Conservation (phyloP, 2,888 invertebrate genomes). For the Pheosia tremula region DNA sequence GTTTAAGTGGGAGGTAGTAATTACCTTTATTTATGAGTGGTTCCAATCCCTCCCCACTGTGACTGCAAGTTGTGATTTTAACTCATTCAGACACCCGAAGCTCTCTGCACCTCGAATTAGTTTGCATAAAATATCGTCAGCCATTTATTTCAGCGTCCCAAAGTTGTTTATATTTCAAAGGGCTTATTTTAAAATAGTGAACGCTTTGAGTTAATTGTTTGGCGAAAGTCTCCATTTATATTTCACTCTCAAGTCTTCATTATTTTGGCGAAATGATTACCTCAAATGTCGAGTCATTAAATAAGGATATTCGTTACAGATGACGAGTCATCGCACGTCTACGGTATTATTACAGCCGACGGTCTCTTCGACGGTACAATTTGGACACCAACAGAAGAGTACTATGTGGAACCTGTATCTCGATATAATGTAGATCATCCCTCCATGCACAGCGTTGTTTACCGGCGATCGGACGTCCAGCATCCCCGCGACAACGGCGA, state of each 20-base stretch:
- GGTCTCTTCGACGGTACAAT: conserved; percentile 96
- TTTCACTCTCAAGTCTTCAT: background rate
- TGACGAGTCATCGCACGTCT: conserved; percentile 92
- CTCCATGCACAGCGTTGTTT: conserved; percentile 92
- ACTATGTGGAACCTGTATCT: conserved; percentile 92
- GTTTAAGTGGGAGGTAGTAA: conserved; percentile 57
- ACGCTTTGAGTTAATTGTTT: conserved; percentile 34
- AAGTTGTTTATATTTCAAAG: conserved; percentile 60
- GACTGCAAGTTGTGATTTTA: conserved; percentile 81
- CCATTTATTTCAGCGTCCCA: conserved; percentile 66
- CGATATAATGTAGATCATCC: conserved; percentile 85
- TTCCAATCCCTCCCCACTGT: conserved; percentile 64
- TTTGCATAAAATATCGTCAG: conserved; percentile 77
- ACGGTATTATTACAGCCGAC: conserved; percentile 93
- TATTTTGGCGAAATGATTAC: conserved; percentile 9
- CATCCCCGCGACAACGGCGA: conserved; percentile 68
- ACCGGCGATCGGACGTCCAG: conserved; percentile 91
- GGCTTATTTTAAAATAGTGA: conserved; percentile 47
- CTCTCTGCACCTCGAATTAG: conserved; percentile 80
- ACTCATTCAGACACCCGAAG: conserved; percentile 72
- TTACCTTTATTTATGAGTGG: conserved; percentile 81
- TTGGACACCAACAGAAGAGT: conserved; percentile 90
- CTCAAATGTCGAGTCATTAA: background rate
- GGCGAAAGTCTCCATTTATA: conserved; percentile 14
- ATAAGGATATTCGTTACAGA: conserved; percentile 86